Evolutionary conservation across 2,797 vertebrate genomes (phyloP), one percentile per base, ranked within the genome.

Genomic region (Gallinago nigripennis): DNA sequence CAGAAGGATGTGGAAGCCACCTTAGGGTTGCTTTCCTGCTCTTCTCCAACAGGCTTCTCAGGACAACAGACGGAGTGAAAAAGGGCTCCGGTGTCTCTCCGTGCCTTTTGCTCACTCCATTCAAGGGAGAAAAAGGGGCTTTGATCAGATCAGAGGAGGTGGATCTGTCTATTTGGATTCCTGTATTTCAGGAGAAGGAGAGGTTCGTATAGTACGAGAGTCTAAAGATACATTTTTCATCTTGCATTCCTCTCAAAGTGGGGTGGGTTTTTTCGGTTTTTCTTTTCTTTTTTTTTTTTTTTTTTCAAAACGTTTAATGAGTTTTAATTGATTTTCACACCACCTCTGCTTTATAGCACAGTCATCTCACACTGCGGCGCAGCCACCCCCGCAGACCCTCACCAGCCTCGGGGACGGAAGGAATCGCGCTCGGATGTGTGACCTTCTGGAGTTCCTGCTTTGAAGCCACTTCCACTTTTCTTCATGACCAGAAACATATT

Each of bases 21-120:
- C 35, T 48, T 1, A 0, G 31, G 20, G 46, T 69, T 84, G 37
- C 15, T 37, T 71, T 54, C 37, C 48, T 64, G 30, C 50, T 79
- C 20, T 46, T 69, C 61, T 73, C 41, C 45, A 35, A 3, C 8
- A 30, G 30, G 23, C 11, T 51, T 46, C 46, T n/a, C 19, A 30
- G 64, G 51, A 48, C 37, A 58, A 57, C 43, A 41, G 39, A 56
- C 11, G 1, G 1, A 33, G 30, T 6, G 33, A 21, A 23, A 58
- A 41, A 28, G 37, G 5, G 8, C 51, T 81, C 63, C 24, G 19
- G 57, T 13, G 6, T n/a, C 63, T 41, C 37, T 58, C 50, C 5
- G 0, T 46, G 21, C 46, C 8, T 58, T 53, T 20, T 70, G 35
- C 18, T 57, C 8, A 1, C 10, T 33, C 39, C 0, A 0, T 28